Conservation (phyloP, 2,113 vertebrate genomes). For the Jacana jacana region DNA sequence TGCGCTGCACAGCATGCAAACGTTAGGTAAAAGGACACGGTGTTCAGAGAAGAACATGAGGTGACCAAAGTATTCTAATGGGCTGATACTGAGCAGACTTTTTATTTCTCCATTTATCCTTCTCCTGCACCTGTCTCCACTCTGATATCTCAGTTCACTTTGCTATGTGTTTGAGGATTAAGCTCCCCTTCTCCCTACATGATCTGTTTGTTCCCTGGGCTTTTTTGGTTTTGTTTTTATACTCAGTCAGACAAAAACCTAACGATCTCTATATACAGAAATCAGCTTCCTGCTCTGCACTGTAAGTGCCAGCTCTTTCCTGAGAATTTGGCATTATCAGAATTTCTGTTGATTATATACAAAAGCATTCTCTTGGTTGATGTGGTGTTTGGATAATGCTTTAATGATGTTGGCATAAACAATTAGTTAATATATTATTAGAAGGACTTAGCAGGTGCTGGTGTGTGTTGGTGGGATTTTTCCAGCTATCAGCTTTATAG, state of each 20-base stretch:
- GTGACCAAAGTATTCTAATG: not conserved
- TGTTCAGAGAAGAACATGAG: not conserved
- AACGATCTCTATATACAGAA: not conserved
- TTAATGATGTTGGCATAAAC: constrained; percentile 5
- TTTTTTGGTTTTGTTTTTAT: not conserved
- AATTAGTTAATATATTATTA: constrained; percentile 19
- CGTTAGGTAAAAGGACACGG: not conserved
- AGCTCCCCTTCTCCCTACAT: not conserved
- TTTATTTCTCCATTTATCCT: constrained; percentile 9
- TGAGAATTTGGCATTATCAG: not conserved
- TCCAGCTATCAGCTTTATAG: not conserved
- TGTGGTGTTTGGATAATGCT: not conserved
- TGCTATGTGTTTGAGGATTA: not conserved
- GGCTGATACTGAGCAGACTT: not conserved
- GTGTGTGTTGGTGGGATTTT: not conserved
- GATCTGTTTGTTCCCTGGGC: not conserved
- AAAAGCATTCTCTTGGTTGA: not conserved
- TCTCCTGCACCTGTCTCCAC: not conserved
- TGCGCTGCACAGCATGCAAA: not conserved
- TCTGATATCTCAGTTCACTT: not conserved
- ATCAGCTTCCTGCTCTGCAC: not conserved
- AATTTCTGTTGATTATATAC: constrained; percentile 5
- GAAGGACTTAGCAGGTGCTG: constrained; percentile 1
- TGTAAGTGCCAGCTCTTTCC: not conserved
- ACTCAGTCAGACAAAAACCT: not conserved